phyloP scores from a whole-genome alignment of 2,797 vertebrate genomes.

The Emydoidea blandingii region DNA sequence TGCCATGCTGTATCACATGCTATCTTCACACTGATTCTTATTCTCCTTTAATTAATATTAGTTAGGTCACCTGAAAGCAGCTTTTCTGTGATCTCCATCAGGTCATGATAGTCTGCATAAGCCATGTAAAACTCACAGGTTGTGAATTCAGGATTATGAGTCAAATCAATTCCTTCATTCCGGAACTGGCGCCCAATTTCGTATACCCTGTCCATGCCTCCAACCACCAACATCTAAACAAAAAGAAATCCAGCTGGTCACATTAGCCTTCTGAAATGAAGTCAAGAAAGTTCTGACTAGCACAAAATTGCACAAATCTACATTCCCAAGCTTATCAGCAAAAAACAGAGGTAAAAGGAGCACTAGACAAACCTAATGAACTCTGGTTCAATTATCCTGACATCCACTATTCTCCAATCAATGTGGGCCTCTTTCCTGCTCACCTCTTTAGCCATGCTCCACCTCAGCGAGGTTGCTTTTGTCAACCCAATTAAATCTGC shows the following conservation, averaged over 20 bases:
- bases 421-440: background rate
- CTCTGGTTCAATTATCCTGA: background rate
- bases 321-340: background rate
- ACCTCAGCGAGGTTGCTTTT: background rate
- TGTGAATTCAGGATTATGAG: constrained; percentile 99
- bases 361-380: background rate
- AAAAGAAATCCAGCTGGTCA: background rate
- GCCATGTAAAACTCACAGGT: constrained; percentile 99
- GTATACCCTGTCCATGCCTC: constrained; percentile 96
- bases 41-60: background rate
- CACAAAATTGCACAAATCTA: background rate
- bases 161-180: constrained; percentile 98
- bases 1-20: background rate
- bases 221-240: constrained; percentile 95
- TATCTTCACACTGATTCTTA: background rate
- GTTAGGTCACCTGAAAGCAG: constrained; percentile 89
- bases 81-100: constrained; percentile 98
- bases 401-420: background rate
- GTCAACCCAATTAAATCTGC: background rate
- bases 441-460: background rate
- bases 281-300: background rate
- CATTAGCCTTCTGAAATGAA: background rate
- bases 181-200: constrained; percentile 98
- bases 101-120: constrained; percentile 95
- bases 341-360: background rate